Evolutionary conservation across 1,140 invertebrate species (phyloP).

Genomic region (Homarus americanus): DNA sequence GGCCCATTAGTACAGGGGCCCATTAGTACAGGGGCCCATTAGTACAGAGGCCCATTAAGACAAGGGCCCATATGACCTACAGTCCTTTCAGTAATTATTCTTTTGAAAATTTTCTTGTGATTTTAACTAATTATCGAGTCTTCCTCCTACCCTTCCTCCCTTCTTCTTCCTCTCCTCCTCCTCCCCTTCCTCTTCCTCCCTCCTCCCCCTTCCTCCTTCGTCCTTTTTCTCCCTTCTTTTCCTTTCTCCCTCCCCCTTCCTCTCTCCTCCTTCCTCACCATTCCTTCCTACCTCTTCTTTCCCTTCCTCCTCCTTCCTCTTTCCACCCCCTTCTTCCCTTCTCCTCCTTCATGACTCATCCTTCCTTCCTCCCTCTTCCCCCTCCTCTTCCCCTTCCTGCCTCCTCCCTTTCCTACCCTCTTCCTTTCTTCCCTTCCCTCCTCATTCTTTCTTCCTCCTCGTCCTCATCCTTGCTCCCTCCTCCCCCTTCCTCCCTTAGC

Average conservation of each 20-base stretch:
- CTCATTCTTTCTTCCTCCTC: too few relatives aligned
- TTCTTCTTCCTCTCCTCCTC: slow-evolving; percentile 1
- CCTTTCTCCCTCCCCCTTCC: not conserved
- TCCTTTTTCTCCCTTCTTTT: not conserved
- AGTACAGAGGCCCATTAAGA: too few relatives aligned
- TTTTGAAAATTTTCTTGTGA: not conserved
- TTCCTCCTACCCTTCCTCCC: not conserved
- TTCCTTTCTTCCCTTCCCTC: too few relatives aligned
- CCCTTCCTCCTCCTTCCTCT: not conserved
- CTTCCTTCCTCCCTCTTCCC: too few relatives aligned
- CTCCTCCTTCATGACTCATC: not conserved
- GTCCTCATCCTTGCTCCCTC: too few relatives aligned
- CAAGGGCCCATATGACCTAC: too few relatives aligned
- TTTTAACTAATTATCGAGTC: too few relatives aligned
- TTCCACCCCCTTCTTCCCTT: not conserved
- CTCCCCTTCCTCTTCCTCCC: not conserved
- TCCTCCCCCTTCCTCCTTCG: not conserved
- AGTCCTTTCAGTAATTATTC: not conserved
- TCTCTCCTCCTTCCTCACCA: not conserved
- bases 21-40: too few relatives aligned
- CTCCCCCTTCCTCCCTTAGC: too few relatives aligned
- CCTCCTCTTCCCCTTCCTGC: too few relatives aligned
- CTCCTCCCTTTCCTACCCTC: too few relatives aligned
- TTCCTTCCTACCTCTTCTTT: not conserved
- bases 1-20: too few relatives aligned